phyloP scores from a whole-genome alignment of 2,888 invertebrate species.

The Ichneumon xanthorius region DNA sequence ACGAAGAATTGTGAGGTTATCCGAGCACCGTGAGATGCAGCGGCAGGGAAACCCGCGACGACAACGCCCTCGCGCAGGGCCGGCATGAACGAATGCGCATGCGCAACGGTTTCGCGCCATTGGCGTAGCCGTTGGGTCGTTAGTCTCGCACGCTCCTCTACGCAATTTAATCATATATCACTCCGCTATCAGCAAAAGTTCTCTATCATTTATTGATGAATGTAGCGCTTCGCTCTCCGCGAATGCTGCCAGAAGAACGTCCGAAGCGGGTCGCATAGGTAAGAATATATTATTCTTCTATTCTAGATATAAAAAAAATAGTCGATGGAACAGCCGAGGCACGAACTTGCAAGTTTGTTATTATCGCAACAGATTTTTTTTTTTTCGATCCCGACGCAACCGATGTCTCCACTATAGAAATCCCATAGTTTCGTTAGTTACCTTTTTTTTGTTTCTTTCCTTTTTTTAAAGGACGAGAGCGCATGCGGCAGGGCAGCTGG shows the following conservation, averaged over 20 bases:
- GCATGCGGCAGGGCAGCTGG: conserved; percentile 61
- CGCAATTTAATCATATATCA: neutral
- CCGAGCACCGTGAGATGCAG: conserved; percentile 4
- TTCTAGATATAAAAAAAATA: neutral
- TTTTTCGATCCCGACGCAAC: neutral
- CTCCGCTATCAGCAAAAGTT: neutral
- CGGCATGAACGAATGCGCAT: conserved; percentile 10
- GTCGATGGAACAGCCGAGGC: neutral
- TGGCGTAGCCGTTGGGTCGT: conserved; percentile 10
- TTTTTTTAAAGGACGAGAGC: conserved; percentile 28
- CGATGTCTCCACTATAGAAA: neutral
- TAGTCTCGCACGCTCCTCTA: neutral
- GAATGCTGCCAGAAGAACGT: neutral
- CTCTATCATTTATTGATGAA: neutral
- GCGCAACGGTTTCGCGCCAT: conserved; percentile 17
- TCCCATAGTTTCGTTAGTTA: neutral
- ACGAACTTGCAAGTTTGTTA: neutral
- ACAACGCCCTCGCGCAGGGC: neutral
- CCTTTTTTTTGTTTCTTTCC: neutral
- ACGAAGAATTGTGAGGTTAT: conserved; percentile 40
- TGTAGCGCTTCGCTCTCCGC: neutral
- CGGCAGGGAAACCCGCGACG: conserved; percentile 3
- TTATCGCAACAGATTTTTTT: neutral
- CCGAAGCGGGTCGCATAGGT: neutral
- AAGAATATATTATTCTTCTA: neutral